Conservation (phyloP, 1,140 invertebrate species). For the Cydia fagiglandana region DNA sequence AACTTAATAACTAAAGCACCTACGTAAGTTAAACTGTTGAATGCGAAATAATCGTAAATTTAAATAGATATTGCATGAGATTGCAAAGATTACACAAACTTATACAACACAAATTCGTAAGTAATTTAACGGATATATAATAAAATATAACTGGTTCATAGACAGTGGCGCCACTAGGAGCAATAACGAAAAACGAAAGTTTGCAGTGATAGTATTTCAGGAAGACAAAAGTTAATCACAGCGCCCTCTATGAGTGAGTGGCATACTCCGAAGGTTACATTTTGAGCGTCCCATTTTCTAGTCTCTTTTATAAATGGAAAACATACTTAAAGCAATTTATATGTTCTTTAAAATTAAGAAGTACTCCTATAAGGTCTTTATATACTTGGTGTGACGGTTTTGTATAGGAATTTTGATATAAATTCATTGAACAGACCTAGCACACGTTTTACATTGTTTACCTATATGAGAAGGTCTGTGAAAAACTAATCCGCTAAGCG, state of each 20-base stretch:
- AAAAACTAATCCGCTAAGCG: too few species aligned
- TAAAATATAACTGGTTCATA: not conserved
- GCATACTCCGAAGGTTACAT: not conserved
- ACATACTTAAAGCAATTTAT: not conserved
- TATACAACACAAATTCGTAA: not conserved
- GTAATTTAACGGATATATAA: not conserved
- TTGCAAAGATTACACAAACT: not conserved
- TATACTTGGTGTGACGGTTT: too few species aligned
- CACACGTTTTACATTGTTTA: too few species aligned
- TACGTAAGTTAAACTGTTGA: not conserved
- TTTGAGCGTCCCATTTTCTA: not conserved
- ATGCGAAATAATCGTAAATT: conserved; percentile 6
- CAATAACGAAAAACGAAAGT: not conserved
- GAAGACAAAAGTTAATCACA: not conserved
- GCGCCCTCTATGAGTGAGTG: conserved; percentile 16
- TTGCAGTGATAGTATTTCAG: not conserved
- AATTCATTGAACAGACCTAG: not conserved
- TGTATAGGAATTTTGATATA: not conserved
- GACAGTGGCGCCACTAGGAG: not conserved
- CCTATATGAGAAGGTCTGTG: too few species aligned
- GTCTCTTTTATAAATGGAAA: not conserved
- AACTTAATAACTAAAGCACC: not conserved
- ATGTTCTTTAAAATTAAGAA: too few species aligned
- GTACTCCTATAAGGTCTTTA: too few species aligned
- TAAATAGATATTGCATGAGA: not conserved